A percentile compares a stretch with the other conserved stretches of the same genome.
Evolutionary conservation across 2,797 vertebrate species (phyloP).

Genomic region (Emydoidea blandingii): DNA sequence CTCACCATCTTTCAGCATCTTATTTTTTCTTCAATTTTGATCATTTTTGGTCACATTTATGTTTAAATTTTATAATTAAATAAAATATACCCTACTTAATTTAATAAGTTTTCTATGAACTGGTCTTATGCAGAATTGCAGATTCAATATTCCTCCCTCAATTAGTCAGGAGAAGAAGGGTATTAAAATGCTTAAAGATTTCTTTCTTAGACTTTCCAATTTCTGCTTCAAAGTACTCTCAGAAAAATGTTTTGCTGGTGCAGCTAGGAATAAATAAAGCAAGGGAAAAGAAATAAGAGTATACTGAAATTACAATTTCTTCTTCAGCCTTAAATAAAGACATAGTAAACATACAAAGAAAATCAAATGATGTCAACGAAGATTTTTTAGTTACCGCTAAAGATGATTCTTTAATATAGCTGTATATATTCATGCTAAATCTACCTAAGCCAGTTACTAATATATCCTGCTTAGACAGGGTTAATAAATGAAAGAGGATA

Average conservation of each 20-base stretch:
- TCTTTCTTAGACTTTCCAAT: not conserved
- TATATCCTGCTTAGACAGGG: not conserved
- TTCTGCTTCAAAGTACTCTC: not conserved
- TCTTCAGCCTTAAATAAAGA: not conserved
- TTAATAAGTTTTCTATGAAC: not conserved
- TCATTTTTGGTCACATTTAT: not conserved
- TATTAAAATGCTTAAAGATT: not conserved
- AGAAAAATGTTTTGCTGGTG: not conserved
- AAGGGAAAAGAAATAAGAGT: not conserved
- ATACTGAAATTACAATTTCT: not conserved
- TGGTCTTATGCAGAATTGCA: not conserved
- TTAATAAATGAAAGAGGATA: slow-evolving; percentile 3
- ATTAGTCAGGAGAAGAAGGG: not conserved
- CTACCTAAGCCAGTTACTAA: not conserved
- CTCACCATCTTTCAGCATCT: not conserved
- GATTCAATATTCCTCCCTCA: not conserved
- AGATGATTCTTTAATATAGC: not conserved
- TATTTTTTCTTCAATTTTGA: not conserved
- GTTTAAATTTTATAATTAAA: not conserved
- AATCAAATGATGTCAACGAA: not conserved
- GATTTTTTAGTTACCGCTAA: not conserved
- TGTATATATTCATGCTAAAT: not conserved
- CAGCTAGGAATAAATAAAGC: not conserved
- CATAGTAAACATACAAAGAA: not conserved
- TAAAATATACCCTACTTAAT: not conserved